Conservation (phyloP, 2,888 invertebrate species). For the Dioctria rufipes region DNA sequence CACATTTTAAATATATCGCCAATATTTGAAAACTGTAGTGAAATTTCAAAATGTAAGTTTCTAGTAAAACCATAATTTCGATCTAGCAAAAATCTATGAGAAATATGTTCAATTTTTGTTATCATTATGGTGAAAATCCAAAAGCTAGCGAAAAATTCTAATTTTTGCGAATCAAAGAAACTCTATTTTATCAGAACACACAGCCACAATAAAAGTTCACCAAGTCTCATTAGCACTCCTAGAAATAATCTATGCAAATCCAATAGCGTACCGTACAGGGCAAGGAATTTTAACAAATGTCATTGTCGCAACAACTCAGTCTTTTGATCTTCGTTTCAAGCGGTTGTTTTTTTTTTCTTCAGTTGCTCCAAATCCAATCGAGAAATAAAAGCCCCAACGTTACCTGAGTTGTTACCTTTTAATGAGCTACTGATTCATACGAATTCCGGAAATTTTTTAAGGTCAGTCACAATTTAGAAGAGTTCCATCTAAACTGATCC, state of each 20-base stretch:
- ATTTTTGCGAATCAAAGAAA: constrained; percentile 20
- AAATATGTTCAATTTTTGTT: no score
- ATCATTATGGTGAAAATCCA: no score
- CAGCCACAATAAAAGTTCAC: background rate
- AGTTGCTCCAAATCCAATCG: background rate
- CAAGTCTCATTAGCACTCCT: constrained; percentile 42
- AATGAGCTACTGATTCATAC: constrained; percentile 52
- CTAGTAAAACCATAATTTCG: no score
- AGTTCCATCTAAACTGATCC: constrained; percentile 25
- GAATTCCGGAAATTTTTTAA: constrained; percentile 51
- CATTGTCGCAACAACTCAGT: constrained; percentile 35
- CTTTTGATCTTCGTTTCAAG: constrained; percentile 20
- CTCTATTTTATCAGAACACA: constrained; percentile 14
- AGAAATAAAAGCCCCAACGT: constrained; percentile 15
- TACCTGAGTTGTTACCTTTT: constrained; percentile 50
- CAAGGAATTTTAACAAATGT: constrained; percentile 49
- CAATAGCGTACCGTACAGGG: constrained; percentile 32
- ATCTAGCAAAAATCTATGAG: no score
- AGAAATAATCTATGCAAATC: constrained; percentile 47
- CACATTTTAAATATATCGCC: no score
- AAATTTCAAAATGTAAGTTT: no score
- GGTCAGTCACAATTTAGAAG: constrained; percentile 48
- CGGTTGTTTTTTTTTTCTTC: constrained; percentile 3
- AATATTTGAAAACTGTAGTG: no score
- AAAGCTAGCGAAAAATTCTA: constrained; percentile 9